Evolutionary conservation across 2,888 invertebrate species (phyloP).

Genomic region (Xanthostigma xanthostigma): DNA sequence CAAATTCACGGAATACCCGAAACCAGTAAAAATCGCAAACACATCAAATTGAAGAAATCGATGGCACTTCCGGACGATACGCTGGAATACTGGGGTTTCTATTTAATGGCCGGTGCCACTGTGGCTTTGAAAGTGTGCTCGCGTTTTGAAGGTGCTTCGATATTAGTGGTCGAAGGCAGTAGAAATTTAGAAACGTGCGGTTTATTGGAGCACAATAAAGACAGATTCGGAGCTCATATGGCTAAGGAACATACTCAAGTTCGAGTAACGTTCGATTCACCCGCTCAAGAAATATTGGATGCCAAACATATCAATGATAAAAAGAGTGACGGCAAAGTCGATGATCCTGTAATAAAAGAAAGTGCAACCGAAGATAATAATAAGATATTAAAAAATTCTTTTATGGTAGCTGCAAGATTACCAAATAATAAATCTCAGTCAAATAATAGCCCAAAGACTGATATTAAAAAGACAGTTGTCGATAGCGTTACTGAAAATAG

Average conservation of each 20-base stretch:
- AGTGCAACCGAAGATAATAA: constrained; percentile 11
- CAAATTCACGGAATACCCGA: constrained; percentile 38
- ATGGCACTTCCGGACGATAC: constrained; percentile 75
- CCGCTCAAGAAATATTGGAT: constrained; percentile 29
- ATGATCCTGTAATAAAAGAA: constrained; percentile 16
- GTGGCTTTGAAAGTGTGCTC: constrained; percentile 70
- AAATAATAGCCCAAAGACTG: too few relatives aligned
- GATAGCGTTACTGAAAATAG: too few relatives aligned
- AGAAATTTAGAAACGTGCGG: constrained; percentile 64
- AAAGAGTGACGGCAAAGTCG: constrained; percentile 6
- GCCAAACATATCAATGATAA: neutral
- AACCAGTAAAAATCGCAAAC: constrained; percentile 43
- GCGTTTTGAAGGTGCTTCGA: constrained; percentile 59
- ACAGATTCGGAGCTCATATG: constrained; percentile 43
- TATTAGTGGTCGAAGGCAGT: constrained; percentile 68
- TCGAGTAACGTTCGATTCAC: constrained; percentile 41
- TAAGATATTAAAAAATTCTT: neutral
- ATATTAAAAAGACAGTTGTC: too few relatives aligned
- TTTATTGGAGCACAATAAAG: constrained; percentile 51
- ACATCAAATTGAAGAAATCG: constrained; percentile 63
- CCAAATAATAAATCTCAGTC: neutral
- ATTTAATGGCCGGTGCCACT: constrained; percentile 45
- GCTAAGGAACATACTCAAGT: constrained; percentile 37
- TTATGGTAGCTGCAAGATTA: neutral
- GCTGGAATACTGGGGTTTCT: constrained; percentile 80